These are phyloP conservation scores for Eristalis arbustorum DNA, from an alignment of 2,888 invertebrate genomes.

Conservation along the genomic window DNA sequence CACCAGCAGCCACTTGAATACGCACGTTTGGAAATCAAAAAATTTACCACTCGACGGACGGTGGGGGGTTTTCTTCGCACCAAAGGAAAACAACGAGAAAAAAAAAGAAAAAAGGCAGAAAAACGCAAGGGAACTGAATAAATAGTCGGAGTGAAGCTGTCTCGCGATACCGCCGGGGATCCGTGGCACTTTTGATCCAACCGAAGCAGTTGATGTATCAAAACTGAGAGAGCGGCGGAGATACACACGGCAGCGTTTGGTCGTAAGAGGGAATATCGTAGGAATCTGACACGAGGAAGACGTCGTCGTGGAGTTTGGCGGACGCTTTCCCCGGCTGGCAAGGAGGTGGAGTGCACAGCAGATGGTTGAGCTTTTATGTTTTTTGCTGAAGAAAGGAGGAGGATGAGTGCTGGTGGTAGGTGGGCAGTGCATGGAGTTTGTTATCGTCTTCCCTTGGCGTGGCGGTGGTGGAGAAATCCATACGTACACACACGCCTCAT, in stretches of 20 bases:
- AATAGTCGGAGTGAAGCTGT: slow-evolving; percentile 65
- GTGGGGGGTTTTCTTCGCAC: neutral
- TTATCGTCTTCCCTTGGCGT: neutral
- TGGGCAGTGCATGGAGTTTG: slow-evolving; percentile 25
- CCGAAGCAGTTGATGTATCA: slow-evolving; percentile 67
- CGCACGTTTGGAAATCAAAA: slow-evolving; percentile 14
- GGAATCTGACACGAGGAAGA: slow-evolving; percentile 20
- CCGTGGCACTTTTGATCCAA: slow-evolving; percentile 59
- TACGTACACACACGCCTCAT: slow-evolving; percentile 9
- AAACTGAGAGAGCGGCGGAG: slow-evolving; percentile 60
- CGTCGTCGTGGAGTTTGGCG: neutral
- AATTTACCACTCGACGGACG: slow-evolving; percentile 7
- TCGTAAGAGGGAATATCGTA: slow-evolving; percentile 57
- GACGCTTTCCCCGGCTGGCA: neutral
- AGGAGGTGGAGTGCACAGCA: slow-evolving; percentile 5
- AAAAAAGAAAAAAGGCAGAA: slow-evolving; percentile 16
- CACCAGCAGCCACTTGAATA: neutral
- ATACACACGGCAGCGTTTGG: slow-evolving; percentile 22
- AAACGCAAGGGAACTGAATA: slow-evolving; percentile 37
- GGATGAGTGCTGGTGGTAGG: slow-evolving; percentile 7
- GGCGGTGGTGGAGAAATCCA: neutral
- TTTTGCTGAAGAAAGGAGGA: neutral
- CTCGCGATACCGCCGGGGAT: slow-evolving; percentile 55
- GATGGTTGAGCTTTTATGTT: slow-evolving; percentile 46
- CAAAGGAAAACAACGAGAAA: neutral